Evolutionary conservation across 2,113 vertebrate species (phyloP), one percentile per base, ranked within the genome.

Genomic region (Brachypodius melanocephalos): DNA sequence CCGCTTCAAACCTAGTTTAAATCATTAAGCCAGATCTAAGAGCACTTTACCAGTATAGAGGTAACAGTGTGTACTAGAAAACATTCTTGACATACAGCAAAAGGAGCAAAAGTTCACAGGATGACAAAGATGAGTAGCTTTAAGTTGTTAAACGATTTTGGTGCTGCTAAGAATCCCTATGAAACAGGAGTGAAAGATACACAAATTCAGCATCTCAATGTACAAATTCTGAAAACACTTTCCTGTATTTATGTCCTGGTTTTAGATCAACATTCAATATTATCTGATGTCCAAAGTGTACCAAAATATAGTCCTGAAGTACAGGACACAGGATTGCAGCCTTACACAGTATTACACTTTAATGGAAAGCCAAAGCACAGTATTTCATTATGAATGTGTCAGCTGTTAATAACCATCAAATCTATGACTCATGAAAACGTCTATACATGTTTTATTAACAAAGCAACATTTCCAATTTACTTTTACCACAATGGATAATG

Each of bases 371-470:
- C 52, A 59, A 90, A 88, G 92, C 42, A 93, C 63, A 73, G 83
- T 92, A 94, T 96, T 97, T 94, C 95, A 96, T 97, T 96, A 96
- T 85, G 93, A 96, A 87, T 68, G 94, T 95, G 96, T 95, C 92
- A 96, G 77, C 79, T 95, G 94, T 88, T 96, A 96, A 92, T 85
- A 94, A 91, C 87, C 73, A 96, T 96, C 93, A 97, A 95, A 94
- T 96, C 90, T 93, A 94, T 92, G 96, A 95, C 94, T 97, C 95
- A 85, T 85, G 94, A 97, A 98, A 96, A 72, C 2, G 38, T 90
- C 93, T 95, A 90, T 92, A 94, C 72, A n/a, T 88, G 78, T 96
- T 96, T 97, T 95, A 91, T 90, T 94, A 98, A 96, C 68, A 97
- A 97, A 97, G 93, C 77, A 97, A 54, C 89, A 96, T 96, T 97